Evolutionary conservation across 2,888 invertebrate species (phyloP), one percentile per base, ranked within the genome.

Genomic region (Myopa tessellatipennis): DNA sequence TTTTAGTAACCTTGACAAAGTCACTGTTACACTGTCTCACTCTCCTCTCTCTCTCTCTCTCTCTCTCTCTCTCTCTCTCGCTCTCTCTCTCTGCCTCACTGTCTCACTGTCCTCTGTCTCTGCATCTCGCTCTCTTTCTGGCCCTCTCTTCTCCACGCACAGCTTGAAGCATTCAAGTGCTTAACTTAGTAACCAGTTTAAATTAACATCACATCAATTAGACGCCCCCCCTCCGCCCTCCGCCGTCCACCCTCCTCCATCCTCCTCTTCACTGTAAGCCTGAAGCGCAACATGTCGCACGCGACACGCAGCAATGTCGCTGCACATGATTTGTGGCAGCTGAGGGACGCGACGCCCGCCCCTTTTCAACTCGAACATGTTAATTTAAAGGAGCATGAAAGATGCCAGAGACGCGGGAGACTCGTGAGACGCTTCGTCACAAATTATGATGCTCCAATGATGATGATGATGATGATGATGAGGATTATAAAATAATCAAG

Each of bases 271-370:
- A 26, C 26, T 55, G 4, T 16, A n/a, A 4, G 16, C 34, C 36
- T 65, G 65, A 14, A 65, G 34, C 65, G 38, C 36, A 36, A 36
- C 65, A 34, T 65, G 38, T 65, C 65, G 38, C 65, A 10, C 4
- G 65, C 65, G 65, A 65, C 65, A 65, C 36, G 65, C 38, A 10
- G 65, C 38, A 4, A 10, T 36, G 65, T 38, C 38, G 36, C 55
- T 65, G 65, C 65, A 65, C 34, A 65, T 65, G 38, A 65, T 65
- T 65, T 65, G 65, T 65, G 61, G 61, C 26, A 65, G n/a, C 38
- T 65, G 34, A 65, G 16, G 16, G 14, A 65, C 65, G 65, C 45
- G 45, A 8, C 45, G 45, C 45, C 45, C 45, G 45, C 65, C 65
- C 38, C 14, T 55, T 16, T 55, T 55, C 55, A 10, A n/a, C 16